These are phyloP conservation scores for Archegozetes longisetosus DNA, from an alignment of 1,140 invertebrate species.

Conservation along the genomic window DNA sequence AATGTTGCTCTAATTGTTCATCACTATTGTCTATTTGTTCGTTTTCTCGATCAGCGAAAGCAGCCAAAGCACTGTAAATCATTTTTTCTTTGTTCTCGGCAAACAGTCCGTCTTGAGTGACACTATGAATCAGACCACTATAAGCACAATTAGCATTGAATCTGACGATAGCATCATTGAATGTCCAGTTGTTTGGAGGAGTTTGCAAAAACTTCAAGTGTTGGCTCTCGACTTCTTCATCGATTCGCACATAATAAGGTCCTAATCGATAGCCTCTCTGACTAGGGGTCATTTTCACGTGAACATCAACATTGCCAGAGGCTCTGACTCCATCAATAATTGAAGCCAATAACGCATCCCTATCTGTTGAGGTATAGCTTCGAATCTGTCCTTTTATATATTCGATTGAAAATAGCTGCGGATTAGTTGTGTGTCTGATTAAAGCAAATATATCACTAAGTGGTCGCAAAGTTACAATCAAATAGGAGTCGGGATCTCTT, in stretches of 20 bases:
- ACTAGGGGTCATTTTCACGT: conserved; percentile 70
- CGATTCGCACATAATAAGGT: conserved; percentile 67
- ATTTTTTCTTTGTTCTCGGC: conserved; percentile 96
- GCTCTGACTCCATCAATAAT: conserved; percentile 87
- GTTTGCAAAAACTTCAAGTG: conserved; percentile 66
- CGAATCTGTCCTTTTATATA: conserved; percentile 79
- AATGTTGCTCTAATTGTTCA: conserved; percentile 72
- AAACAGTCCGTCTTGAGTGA: conserved; percentile 89
- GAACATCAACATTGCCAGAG: conserved; percentile 92
- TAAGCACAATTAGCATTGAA: conserved; percentile 98
- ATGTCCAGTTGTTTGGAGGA: conserved; percentile 49
- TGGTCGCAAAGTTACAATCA: conserved; percentile 69
- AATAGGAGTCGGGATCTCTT: conserved; percentile 89
- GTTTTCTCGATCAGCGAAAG: conserved; percentile 52
- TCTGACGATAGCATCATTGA: conserved; percentile 49
- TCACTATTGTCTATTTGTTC: conserved; percentile 40
- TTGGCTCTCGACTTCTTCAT: conserved; percentile 82
- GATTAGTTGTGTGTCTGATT: conserved; percentile 70
- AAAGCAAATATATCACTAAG: conserved; percentile 67
- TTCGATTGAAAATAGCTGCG: conserved; percentile 84
- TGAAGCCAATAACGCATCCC: conserved; percentile 86
- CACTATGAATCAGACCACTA: conserved; percentile 86
- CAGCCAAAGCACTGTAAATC: conserved; percentile 60
- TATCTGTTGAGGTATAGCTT: conserved; percentile 67
- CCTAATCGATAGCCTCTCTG: conserved; percentile 69